Evolutionary conservation across 2,888 invertebrate genomes (phyloP).

Genomic region (Acanthosepion pharaonis): DNA sequence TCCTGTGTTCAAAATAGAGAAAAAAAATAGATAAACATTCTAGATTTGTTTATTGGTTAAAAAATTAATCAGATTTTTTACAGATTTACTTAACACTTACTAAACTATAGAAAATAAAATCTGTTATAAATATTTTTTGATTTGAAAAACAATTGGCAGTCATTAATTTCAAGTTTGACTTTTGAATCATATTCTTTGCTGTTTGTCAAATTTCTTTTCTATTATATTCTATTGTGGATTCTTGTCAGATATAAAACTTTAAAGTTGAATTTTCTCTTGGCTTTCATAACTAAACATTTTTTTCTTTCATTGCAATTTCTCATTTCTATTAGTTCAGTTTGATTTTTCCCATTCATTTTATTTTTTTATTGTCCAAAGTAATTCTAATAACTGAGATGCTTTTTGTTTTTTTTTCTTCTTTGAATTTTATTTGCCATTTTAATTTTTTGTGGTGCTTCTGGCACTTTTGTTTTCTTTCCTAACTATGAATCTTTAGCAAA

Average conservation of each 20-base stretch:
- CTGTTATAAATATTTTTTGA: background rate
- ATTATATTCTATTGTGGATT: background rate
- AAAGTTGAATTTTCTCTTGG: background rate
- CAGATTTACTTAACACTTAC: background rate
- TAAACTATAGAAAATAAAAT: background rate
- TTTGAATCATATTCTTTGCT: background rate
- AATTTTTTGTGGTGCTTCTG: too few species aligned
- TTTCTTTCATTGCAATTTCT: background rate
- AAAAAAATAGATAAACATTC: background rate
- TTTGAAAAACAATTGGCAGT: background rate
- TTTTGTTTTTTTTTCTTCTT: too few species aligned
- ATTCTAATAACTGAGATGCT: background rate
- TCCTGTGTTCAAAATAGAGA: too few species aligned
- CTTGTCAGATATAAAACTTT: background rate
- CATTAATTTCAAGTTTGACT: background rate
- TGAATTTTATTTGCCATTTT: too few species aligned
- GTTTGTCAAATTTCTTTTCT: background rate
- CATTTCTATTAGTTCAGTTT: background rate
- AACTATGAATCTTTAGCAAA: too few species aligned
- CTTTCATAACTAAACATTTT: background rate
- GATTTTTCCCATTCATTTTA: background rate
- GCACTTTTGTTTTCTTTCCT: too few species aligned
- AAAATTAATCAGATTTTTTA: background rate
- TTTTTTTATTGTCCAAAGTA: background rate
- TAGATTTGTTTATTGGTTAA: background rate